A percentile compares a stretch with the other conserved stretches of the same genome.
phyloP scores from a whole-genome alignment of 2,797 vertebrate species.

The Echeneis naucrates region DNA sequence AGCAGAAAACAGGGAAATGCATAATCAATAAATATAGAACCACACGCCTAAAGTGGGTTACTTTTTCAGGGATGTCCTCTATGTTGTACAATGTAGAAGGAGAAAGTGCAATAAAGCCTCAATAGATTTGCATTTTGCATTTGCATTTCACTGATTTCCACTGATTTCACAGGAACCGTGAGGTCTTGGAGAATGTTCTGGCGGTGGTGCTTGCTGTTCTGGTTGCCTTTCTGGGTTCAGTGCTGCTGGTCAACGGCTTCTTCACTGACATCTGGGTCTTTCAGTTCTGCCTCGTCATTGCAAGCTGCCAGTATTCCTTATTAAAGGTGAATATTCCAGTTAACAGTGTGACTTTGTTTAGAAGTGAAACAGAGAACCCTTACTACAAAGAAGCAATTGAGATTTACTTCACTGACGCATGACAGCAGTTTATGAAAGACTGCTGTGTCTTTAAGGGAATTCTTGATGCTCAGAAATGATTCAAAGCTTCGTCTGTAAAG shows the following conservation, averaged over 20 bases:
- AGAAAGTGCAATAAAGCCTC: background rate
- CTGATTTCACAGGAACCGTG: conserved; percentile 90
- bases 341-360: background rate
- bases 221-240: conserved; percentile 96
- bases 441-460: background rate
- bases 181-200: conserved; percentile 96
- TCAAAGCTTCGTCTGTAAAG: background rate
- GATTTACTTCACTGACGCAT: conserved; percentile 1
- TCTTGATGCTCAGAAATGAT: background rate
- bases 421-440: conserved; percentile 1
- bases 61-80: no score
- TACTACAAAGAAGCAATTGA: background rate
- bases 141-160: accelerated
- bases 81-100: no score
- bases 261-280: conserved; percentile 99
- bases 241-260: conserved; percentile 96
- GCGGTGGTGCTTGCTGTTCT: conserved; percentile 94
- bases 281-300: conserved; percentile 99
- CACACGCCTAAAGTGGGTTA: no score
- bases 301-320: conserved; percentile 98
- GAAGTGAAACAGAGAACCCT: background rate
- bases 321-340: conserved; percentile 88
- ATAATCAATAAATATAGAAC: no score
- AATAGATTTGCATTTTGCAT: background rate
- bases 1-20: no score